A percentile compares a stretch with the other conserved stretches of the same genome.
Conservation (phyloP, 2,113 vertebrate genomes). For the Uria lomvia region DNA sequence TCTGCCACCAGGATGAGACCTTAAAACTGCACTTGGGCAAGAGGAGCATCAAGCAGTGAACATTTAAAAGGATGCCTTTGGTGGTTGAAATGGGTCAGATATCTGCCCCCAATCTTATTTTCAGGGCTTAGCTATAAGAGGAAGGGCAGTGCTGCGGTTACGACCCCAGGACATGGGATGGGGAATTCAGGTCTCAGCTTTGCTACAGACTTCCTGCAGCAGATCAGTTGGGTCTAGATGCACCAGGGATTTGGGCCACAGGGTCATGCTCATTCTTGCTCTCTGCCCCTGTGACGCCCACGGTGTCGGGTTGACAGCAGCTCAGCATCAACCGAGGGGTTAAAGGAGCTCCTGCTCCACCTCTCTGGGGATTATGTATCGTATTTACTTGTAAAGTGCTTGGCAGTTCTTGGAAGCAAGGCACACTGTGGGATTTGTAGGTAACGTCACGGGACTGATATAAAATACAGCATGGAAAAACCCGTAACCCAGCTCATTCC, state of each 20-base stretch:
- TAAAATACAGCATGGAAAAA: background rate
- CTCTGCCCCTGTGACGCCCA: accelerated
- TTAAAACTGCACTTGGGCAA: too few relatives aligned
- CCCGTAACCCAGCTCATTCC: background rate
- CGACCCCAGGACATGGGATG: background rate
- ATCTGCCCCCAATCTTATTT: background rate
- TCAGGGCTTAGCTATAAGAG: background rate
- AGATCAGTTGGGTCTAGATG: background rate
- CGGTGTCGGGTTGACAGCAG: background rate
- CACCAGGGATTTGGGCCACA: background rate
- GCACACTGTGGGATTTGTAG: background rate
- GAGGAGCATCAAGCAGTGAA: background rate
- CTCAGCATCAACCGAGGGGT: background rate
- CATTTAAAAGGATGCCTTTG: background rate
- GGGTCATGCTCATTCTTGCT: background rate
- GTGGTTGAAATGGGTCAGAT: background rate
- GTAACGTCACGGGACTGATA: background rate
- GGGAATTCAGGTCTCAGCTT: background rate
- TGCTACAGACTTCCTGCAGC: background rate
- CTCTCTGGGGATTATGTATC: background rate
- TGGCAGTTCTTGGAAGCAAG: background rate
- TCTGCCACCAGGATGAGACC: background rate
- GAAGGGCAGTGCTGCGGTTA: background rate
- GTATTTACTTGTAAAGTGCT: background rate
- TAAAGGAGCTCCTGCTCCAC: background rate